These are phyloP conservation scores for Motacilla alba DNA, from an alignment of 2,113 vertebrate species.

Conservation along the genomic window DNA sequence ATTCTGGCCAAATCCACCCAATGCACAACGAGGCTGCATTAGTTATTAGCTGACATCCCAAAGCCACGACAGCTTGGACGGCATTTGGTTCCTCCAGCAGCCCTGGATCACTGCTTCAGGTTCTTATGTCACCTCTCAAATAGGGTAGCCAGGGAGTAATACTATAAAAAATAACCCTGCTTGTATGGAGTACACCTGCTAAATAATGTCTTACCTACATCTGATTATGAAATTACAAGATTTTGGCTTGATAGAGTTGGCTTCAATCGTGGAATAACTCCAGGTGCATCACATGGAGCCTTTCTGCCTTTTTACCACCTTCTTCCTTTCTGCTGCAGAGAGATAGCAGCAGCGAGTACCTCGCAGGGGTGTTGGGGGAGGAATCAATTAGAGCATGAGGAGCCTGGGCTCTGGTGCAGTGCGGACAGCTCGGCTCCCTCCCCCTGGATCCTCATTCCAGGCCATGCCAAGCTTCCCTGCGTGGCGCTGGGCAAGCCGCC, in stretches of 20 bases:
- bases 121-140: background rate
- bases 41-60: background rate
- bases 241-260: background rate
- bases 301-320: background rate
- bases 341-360: background rate
- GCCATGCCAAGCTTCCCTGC: accelerated
- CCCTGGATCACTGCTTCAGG: background rate
- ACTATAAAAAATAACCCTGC: background rate
- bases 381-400: background rate
- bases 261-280: background rate
- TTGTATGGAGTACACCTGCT: background rate
- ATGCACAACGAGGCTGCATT: background rate
- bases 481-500: accelerated
- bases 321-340: background rate
- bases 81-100: background rate
- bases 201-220: background rate
- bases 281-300: background rate
- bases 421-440: background rate
- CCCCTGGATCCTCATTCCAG: background rate
- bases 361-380: background rate
- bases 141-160: background rate
- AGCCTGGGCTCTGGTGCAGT: background rate
- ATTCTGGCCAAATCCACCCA: background rate
- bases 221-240: background rate
- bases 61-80: background rate